Conservation (phyloP, 2,888 invertebrate genomes). For the Hirtodrosophila histrioides region DNA sequence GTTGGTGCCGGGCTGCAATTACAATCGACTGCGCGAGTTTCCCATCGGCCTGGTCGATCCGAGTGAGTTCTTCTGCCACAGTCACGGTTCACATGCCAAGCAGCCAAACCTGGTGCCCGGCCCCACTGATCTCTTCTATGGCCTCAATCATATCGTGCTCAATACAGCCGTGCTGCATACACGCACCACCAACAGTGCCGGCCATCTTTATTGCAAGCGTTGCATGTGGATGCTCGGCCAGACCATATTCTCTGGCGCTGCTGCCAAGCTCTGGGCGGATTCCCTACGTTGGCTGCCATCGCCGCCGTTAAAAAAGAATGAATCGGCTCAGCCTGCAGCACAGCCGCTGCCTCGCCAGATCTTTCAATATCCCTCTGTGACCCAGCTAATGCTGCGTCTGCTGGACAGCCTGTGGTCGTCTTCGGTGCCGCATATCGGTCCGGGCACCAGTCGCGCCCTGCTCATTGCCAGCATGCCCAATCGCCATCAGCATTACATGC, state of each 20-base stretch:
- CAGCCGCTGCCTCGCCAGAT: constrained; percentile 22
- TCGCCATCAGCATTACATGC: constrained; percentile 68
- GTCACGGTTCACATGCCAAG: constrained; percentile 34
- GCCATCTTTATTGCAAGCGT: constrained; percentile 72
- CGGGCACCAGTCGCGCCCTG: constrained; percentile 48
- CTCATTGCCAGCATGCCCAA: constrained; percentile 72
- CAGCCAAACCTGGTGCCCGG: constrained; percentile 66
- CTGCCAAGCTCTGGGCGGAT: constrained; percentile 81
- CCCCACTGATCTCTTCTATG: constrained; percentile 75
- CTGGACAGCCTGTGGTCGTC: constrained; percentile 60
- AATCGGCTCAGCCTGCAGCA: too few species aligned
- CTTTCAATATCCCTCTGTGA: constrained; percentile 48
- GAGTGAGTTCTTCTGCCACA: constrained; percentile 81
- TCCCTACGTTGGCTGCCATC: constrained; percentile 47
- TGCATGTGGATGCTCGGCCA: constrained; percentile 75
- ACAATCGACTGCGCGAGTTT: constrained; percentile 76
- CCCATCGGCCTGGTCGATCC: constrained; percentile 81
- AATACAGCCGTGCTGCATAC: constrained; percentile 32
- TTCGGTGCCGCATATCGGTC: constrained; percentile 26
- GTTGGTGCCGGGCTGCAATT: constrained; percentile 44
- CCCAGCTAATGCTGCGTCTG: constrained; percentile 64
- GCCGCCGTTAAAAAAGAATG: too few species aligned
- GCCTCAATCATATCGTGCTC: constrained; percentile 78
- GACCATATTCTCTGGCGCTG: constrained; percentile 61
- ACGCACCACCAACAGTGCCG: constrained; percentile 46